A percentile compares a stretch with the other conserved stretches of the same genome.
Conservation (phyloP, 2,113 vertebrate species). For the Triplophysa tibetana region DNA sequence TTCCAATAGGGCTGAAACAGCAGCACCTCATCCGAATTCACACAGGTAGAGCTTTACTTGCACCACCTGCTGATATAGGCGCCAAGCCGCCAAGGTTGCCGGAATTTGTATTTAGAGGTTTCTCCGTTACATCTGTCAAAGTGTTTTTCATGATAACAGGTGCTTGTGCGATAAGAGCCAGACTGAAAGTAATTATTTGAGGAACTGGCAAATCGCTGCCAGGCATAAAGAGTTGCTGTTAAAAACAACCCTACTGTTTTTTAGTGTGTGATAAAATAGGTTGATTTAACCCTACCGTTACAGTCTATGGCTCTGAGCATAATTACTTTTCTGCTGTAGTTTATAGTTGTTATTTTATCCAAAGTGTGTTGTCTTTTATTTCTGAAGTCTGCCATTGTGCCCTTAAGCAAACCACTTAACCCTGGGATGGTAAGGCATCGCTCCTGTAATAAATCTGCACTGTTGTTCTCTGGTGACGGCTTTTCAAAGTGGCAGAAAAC, state of each 20-base stretch:
- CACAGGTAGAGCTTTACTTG: background rate
- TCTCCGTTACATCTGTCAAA: slow-evolving; percentile 22
- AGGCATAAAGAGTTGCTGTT: background rate
- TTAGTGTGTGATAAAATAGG: slow-evolving; percentile 16
- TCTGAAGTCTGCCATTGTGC: slow-evolving; percentile 8
- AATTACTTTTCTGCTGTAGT: background rate
- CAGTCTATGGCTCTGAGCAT: background rate
- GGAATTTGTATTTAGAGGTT: slow-evolving; percentile 28
- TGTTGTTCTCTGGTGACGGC: background rate
- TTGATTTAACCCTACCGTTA: slow-evolving; percentile 6
- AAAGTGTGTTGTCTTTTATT: slow-evolving; percentile 9
- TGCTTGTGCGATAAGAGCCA: slow-evolving; percentile 19
- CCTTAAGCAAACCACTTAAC: slow-evolving; percentile 21
- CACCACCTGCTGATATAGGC: slow-evolving; percentile 34
- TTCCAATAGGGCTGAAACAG: slow-evolving; percentile 27
- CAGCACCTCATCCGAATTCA: slow-evolving; percentile 27
- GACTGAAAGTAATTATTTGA: slow-evolving; percentile 5
- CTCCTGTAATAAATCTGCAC: slow-evolving; percentile 2
- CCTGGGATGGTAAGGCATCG: background rate
- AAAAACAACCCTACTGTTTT: background rate
- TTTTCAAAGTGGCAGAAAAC: background rate
- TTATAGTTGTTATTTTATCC: background rate
- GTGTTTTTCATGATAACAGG: slow-evolving; percentile 32
- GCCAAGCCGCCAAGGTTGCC: background rate
- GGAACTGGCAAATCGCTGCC: slow-evolving; percentile 18